Conservation (phyloP, 2,797 vertebrate species). For the Brachyrhaphis roseni region DNA sequence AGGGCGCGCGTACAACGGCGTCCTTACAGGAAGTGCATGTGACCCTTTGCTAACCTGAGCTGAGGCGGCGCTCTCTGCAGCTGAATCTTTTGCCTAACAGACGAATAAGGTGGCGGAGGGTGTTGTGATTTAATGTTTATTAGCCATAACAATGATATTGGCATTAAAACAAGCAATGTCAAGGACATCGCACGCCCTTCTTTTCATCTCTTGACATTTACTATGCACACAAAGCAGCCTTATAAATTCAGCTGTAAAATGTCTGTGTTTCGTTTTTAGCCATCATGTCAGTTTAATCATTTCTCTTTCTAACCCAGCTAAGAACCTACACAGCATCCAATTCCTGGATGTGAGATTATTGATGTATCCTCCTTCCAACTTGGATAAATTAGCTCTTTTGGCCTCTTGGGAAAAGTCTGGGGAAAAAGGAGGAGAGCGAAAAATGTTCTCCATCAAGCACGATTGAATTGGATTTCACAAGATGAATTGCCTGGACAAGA, state of each 20-base stretch:
- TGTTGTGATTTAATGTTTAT: conserved; percentile 43
- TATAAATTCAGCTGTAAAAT: conserved; percentile 26
- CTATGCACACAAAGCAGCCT: conserved; percentile 25
- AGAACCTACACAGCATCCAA: conserved; percentile 38
- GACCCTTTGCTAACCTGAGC: conserved; percentile 59
- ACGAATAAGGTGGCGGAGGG: not conserved
- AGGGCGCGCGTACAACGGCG: conserved; percentile 51
- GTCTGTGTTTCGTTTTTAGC: conserved; percentile 29
- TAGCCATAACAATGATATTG: conserved; percentile 34
- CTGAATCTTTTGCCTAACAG: conserved; percentile 44
- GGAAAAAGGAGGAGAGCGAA: conserved; percentile 54
- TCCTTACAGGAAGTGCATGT: conserved; percentile 54
- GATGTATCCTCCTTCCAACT: conserved; percentile 59
- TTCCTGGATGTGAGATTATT: conserved; percentile 69
- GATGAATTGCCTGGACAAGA: conserved; percentile 77
- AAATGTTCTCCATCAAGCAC: conserved; percentile 74
- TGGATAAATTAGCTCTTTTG: conserved; percentile 68
- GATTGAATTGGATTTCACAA: conserved; percentile 80
- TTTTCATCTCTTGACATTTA: conserved; percentile 28
- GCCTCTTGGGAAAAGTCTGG: conserved; percentile 54
- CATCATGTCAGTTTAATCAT: conserved; percentile 39
- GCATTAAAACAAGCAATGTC: conserved; percentile 7
- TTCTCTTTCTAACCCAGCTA: conserved; percentile 35
- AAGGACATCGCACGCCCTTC: not conserved
- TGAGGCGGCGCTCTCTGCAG: conserved; percentile 23